Evolutionary conservation across 1,140 invertebrate genomes (phyloP).

Genomic region (Saccostrea cuccullata): DNA sequence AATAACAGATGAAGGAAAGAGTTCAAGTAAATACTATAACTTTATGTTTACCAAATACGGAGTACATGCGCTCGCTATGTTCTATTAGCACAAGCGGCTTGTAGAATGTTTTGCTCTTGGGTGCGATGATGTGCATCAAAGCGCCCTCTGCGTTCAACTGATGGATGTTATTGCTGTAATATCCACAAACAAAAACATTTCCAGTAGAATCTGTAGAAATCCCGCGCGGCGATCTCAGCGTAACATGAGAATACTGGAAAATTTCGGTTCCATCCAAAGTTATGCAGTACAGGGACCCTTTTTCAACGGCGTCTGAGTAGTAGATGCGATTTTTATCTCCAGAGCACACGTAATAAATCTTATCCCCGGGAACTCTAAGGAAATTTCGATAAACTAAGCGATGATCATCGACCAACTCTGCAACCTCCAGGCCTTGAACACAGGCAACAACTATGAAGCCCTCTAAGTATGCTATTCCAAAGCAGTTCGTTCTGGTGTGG

Average conservation of each 20-base stretch:
- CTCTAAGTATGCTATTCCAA: conserved; percentile 47
- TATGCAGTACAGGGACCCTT: conserved; percentile 40
- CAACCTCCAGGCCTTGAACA: conserved; percentile 35
- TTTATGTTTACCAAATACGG: conserved; percentile 48
- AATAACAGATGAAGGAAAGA: neutral
- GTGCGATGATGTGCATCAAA: conserved; percentile 45
- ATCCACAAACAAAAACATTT: conserved; percentile 48
- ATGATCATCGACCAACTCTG: conserved; percentile 44
- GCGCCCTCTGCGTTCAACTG: conserved; percentile 45
- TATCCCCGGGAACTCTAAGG: conserved; percentile 28
- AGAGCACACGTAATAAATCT: conserved; percentile 43
- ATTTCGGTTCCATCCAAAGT: conserved; percentile 50
- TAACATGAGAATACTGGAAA: conserved; percentile 42
- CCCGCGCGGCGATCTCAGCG: conserved; percentile 41
- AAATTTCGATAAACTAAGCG: conserved; percentile 22
- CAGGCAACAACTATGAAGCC: conserved; percentile 46
- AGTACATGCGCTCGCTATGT: conserved; percentile 36
- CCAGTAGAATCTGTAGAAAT: conserved; percentile 36
- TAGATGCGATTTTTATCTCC: conserved; percentile 49
- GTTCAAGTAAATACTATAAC: conserved; percentile 40
- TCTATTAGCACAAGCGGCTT: conserved; percentile 49
- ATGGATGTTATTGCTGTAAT: conserved; percentile 52
- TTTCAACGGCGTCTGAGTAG: conserved; percentile 45
- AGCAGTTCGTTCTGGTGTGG: conserved; percentile 44
- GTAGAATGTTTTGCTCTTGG: conserved; percentile 43